phyloP scores from a whole-genome alignment of 2,888 invertebrate species.

The Dyspetes luteomarginatus region DNA sequence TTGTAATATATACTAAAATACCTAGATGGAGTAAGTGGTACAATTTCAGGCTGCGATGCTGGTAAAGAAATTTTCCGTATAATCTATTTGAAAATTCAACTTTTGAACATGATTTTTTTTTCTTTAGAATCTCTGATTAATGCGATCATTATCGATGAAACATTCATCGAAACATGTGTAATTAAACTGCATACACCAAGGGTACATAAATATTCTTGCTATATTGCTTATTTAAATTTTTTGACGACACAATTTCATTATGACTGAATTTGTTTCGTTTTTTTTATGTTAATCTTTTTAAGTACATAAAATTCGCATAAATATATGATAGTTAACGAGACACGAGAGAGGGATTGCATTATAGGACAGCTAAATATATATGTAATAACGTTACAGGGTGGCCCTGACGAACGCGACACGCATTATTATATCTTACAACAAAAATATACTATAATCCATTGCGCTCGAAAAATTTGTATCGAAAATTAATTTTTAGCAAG shows the following conservation, averaged over 20 bases:
- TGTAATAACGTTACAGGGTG: background rate
- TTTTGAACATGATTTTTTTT: background rate
- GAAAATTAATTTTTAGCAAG: too few relatives aligned
- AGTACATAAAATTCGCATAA: constrained; percentile 47
- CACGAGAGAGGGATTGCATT: constrained; percentile 16
- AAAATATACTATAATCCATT: too few relatives aligned
- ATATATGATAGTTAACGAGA: constrained; percentile 34
- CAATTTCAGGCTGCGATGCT: too few relatives aligned
- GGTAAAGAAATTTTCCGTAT: background rate
- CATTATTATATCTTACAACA: too few relatives aligned
- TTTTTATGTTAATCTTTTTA: constrained; percentile 37
- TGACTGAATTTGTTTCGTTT: constrained; percentile 39
- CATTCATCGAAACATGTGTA: background rate
- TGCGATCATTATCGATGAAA: background rate
- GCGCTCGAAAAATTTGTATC: too few relatives aligned
- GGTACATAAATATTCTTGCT: background rate
- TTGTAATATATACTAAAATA: too few relatives aligned
- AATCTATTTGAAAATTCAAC: background rate
- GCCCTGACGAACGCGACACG: too few relatives aligned
- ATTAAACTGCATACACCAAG: background rate
- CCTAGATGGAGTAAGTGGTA: too few relatives aligned
- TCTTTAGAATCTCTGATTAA: background rate
- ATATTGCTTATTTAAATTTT: background rate
- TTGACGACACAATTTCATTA: constrained; percentile 10
- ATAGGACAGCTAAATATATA: constrained; percentile 2